phyloP scores from a whole-genome alignment of 1,140 invertebrate genomes.

The Goniozus legneri region DNA sequence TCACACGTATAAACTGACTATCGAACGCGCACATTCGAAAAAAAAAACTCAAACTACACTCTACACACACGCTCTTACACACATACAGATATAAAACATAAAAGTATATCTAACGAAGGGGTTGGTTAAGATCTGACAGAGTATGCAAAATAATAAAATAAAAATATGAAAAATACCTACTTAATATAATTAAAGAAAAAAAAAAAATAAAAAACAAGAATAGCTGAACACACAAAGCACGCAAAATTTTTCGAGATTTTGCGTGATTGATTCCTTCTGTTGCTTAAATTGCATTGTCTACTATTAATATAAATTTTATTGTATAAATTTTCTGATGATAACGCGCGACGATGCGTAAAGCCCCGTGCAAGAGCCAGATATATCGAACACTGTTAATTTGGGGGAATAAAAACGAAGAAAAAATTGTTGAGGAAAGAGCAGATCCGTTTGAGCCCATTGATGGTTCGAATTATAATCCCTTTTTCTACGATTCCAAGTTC shows the following conservation, averaged over 20 bases:
- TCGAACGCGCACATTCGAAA: conserved; percentile 6
- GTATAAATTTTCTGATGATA: too few relatives aligned
- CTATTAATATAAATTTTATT: conserved; percentile 40
- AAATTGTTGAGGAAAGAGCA: conserved; percentile 1
- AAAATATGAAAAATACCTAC: conserved; percentile 32
- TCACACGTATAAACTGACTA: conserved; percentile 1
- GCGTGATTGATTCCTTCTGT: conserved; percentile 31
- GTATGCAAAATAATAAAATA: too few relatives aligned
- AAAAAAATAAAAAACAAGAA: conserved; percentile 10
- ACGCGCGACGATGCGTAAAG: too few relatives aligned
- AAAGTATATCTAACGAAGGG: conserved; percentile 27
- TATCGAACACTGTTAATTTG: background rate
- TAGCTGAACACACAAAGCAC: conserved; percentile 18
- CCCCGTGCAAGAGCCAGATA: too few relatives aligned
- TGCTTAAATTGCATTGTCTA: conserved; percentile 41
- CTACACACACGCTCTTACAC: conserved; percentile 4
- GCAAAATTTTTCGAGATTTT: conserved; percentile 23
- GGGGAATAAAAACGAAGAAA: background rate
- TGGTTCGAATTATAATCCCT: too few relatives aligned
- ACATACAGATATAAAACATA: conserved; percentile 11
- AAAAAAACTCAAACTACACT: background rate
- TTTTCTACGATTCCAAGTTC: too few relatives aligned
- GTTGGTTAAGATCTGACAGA: conserved; percentile 36
- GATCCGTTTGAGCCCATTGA: too few relatives aligned
- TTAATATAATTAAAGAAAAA: conserved; percentile 25